Base-by-base conservation (phyloP, 1,140 invertebrate species). In the Myzus persicae region DNA sequence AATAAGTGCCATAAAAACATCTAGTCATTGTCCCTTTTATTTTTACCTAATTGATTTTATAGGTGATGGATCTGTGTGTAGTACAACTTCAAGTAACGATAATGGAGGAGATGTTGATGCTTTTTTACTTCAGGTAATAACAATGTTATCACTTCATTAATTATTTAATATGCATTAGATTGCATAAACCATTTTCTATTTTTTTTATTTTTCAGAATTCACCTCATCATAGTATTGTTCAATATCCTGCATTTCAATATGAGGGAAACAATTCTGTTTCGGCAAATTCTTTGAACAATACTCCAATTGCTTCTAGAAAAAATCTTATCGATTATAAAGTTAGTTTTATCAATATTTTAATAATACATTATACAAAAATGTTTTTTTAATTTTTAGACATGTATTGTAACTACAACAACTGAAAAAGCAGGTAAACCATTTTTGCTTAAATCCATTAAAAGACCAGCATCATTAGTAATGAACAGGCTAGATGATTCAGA, bases 401-500 rank as follows among this genome's bases (percentile, higher is more conserved):
- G 91, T 85, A 54, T 93, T 54, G 81, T 93, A 51, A 93, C 91
- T 40, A 93, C 91, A 40, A 67, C 91, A 40, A 93, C 7, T 93
- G 91, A 93, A 93, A 93, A 93, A 42, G 46, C 46, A 2, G 91
- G 91, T 3, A 93, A 93, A 93, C 91, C 91, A n/a, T 93, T 85
- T 51, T 84, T 51, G 48, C 91, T 93, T 51, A 93, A 93, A 93
- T 93, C 91, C 0, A 51, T 93, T 38, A 93, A 93, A 93, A 84
- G 91, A 84, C 91, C 91, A 51, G 91, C 91, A 85, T 93, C 91
- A 46, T 84, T 93, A 93, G 48, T 93, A 31, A 93, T 93, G 91
- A 93, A 85, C 14, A 84, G 81, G 20, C 81, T 84, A 40, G 91
- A 93, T 54, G 91, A 93, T 84, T 24, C 81, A 22, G 91, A 93